These are phyloP conservation scores for Chelon labrosus DNA, from an alignment of 2,797 vertebrate species.

Conservation along the genomic window DNA sequence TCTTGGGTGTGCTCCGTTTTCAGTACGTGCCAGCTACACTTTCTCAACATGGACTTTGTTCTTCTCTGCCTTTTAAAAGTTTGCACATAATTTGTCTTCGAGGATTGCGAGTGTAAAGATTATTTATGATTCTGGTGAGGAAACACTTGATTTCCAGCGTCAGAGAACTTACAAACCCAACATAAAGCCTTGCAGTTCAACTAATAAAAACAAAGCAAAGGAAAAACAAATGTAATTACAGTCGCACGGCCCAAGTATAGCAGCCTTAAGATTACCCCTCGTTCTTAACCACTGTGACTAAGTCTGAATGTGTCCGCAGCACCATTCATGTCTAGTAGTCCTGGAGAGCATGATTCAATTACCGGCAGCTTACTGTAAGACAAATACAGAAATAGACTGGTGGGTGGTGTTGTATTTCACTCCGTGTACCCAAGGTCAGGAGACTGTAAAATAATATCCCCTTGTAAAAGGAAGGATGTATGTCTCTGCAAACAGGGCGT, in stretches of 20 bases:
- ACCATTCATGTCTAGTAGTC: slow-evolving; percentile 64
- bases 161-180: not conserved
- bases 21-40: slow-evolving; percentile 17
- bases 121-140: slow-evolving; percentile 30
- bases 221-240: slow-evolving; percentile 58
- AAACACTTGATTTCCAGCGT: slow-evolving; percentile 40
- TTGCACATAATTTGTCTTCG: not conserved
- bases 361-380: slow-evolving; percentile 80
- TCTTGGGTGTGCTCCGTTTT: slow-evolving; percentile 28
- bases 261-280: slow-evolving; percentile 47
- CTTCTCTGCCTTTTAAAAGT: slow-evolving; percentile 10
- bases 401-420: slow-evolving; percentile 82
- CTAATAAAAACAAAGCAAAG: slow-evolving; percentile 45
- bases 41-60: slow-evolving; percentile 26
- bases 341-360: slow-evolving; percentile 84
- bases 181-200: slow-evolving; percentile 31
- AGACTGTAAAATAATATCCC: slow-evolving; percentile 78
- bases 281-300: slow-evolving; percentile 60
- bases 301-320: slow-evolving; percentile 64
- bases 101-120: slow-evolving; percentile 37
- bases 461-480: slow-evolving; percentile 75
- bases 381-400: slow-evolving; percentile 82
- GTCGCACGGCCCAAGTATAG: slow-evolving; percentile 48
- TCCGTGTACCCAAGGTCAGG: slow-evolving; percentile 83
- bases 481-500: slow-evolving; percentile 74